Percentiles rank a stretch among this genome's conserved stretches.
phyloP scores from a whole-genome alignment of 2,888 invertebrate species.

The Xylota segnis region DNA sequence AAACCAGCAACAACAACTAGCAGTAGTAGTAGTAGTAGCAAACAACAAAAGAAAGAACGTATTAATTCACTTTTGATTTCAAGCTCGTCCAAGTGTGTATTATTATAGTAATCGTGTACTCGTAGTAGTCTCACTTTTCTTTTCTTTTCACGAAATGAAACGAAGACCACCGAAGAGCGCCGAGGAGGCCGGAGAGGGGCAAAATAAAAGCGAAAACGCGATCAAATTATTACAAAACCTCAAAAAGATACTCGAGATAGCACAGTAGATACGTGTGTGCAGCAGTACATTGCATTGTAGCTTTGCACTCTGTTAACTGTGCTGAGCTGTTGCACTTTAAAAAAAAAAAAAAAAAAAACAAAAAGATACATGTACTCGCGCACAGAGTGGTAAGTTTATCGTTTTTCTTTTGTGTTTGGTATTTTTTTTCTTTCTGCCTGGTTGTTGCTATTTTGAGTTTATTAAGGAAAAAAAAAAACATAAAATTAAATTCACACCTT shows the following conservation, averaged over 20 bases:
- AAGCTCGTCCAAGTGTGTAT: slow-evolving; percentile 71
- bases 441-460: slow-evolving; percentile 5
- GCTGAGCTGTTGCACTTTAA: slow-evolving; percentile 58
- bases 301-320: slow-evolving; percentile 13
- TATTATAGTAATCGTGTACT: slow-evolving; percentile 65
- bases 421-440: neutral
- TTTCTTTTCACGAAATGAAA: slow-evolving; percentile 72
- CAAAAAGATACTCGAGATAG: slow-evolving; percentile 74
- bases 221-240: slow-evolving; percentile 77
- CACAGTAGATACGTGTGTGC: slow-evolving; percentile 54
- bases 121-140: slow-evolving; percentile 74
- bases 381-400: neutral
- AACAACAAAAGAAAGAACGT: slow-evolving; percentile 55
- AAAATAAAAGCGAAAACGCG: slow-evolving; percentile 76
- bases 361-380: slow-evolving; percentile 36
- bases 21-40: slow-evolving; percentile 39
- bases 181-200: slow-evolving; percentile 16
- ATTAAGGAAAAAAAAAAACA: neutral
- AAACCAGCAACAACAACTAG: slow-evolving; percentile 27
- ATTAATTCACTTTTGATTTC: slow-evolving; percentile 74
- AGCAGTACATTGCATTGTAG: slow-evolving; percentile 47
- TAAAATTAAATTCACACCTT: slow-evolving; percentile 67
- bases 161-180: too few species aligned
- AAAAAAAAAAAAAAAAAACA: too few species aligned
- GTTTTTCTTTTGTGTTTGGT: neutral